Conservation (phyloP, 2,797 vertebrate genomes). For the Smutsia temminckii region DNA sequence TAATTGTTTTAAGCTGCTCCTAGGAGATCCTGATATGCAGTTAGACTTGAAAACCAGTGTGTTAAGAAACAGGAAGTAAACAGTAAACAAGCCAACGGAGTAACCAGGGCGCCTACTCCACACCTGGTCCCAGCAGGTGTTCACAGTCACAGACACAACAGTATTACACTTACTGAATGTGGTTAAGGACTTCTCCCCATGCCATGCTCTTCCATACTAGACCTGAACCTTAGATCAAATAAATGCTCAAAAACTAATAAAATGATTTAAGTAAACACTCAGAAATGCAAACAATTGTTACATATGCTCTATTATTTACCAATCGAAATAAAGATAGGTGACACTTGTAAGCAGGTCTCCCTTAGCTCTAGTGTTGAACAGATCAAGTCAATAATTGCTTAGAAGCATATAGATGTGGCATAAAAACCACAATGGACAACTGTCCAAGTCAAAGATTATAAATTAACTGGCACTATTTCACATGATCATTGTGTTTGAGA, state of each 20-base stretch:
- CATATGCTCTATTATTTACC: rapidly evolving
- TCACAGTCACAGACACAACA: background rate
- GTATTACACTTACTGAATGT: no score
- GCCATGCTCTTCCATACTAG: background rate
- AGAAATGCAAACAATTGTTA: background rate
- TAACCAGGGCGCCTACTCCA: rapidly evolving
- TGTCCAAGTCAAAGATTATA: background rate
- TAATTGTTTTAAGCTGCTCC: background rate
- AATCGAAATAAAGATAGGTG: background rate
- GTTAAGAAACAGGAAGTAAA: background rate
- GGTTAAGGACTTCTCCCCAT: background rate
- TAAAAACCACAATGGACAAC: background rate
- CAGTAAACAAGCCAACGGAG: no score
- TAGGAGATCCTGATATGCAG: rapidly evolving
- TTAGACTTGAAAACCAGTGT: rapidly evolving
- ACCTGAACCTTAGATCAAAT: background rate
- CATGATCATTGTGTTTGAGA: background rate
- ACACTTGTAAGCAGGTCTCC: background rate
- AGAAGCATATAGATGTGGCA: background rate
- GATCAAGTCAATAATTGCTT: background rate
- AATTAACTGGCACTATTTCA: background rate
- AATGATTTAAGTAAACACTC: background rate
- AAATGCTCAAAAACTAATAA: background rate
- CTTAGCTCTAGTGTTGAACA: background rate
- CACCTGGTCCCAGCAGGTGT: background rate